Evolutionary conservation across 1,140 invertebrate genomes (phyloP).

Genomic region (Drosophila serrata): DNA sequence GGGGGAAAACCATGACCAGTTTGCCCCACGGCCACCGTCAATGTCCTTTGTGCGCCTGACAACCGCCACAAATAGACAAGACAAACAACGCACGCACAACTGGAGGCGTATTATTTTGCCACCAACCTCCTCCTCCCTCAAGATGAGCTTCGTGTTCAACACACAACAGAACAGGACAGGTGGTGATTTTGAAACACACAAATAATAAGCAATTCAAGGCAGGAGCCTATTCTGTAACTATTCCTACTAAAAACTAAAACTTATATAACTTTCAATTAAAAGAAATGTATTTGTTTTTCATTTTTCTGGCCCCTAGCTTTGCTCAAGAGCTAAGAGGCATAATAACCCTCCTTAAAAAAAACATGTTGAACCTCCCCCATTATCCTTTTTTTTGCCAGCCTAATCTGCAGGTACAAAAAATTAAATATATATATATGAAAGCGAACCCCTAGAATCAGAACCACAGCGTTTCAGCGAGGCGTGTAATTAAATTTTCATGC

Average conservation of each 20-base stretch:
- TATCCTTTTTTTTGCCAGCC: slow-evolving; percentile 23
- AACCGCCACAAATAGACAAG: slow-evolving; percentile 63
- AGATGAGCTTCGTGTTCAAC: slow-evolving; percentile 13
- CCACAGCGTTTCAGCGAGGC: slow-evolving; percentile 45
- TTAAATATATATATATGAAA: not conserved
- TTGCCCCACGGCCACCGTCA: slow-evolving; percentile 20
- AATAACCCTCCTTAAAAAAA: slow-evolving; percentile 13
- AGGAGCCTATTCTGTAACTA: not conserved
- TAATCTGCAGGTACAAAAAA: slow-evolving; percentile 18
- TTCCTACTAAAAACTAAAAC: not conserved
- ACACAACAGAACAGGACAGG: not conserved
- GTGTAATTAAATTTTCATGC: slow-evolving; percentile 63
- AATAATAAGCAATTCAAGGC: not conserved
- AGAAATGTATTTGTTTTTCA: not conserved
- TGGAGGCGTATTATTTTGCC: slow-evolving; percentile 26
- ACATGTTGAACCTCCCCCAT: not conserved
- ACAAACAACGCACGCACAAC: slow-evolving; percentile 66
- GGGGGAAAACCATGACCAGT: slow-evolving; percentile 3
- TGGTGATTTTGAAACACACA: not conserved
- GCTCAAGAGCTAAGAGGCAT: slow-evolving; percentile 10
- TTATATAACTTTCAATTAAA: not conserved
- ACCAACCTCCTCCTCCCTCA: no score
- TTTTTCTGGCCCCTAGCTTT: not conserved
- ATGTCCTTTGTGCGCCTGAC: slow-evolving; percentile 61
- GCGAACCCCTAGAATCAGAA: slow-evolving; percentile 2